Conservation (phyloP, 2,113 vertebrate genomes). For the Morone chrysops region DNA sequence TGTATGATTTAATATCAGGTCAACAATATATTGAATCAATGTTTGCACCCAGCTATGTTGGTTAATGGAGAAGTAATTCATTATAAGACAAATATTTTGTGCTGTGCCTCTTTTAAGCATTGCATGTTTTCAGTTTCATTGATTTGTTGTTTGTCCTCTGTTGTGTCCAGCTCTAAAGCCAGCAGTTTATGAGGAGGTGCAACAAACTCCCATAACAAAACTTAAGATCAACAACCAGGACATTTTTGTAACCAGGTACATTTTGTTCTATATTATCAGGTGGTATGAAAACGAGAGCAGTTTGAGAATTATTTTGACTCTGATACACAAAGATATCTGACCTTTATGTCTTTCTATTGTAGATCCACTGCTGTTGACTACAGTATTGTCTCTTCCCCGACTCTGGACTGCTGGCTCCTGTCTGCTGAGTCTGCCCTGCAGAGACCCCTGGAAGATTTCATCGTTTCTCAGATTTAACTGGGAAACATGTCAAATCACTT, state of each 20-base stretch:
- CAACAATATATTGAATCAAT: not conserved
- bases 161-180: conserved; percentile 55
- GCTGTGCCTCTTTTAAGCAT: not conserved
- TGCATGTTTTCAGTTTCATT: not conserved
- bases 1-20: not conserved
- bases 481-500: not conserved
- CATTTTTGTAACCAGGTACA: conserved; percentile 50
- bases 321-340: not conserved
- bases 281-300: not conserved
- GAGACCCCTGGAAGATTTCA: conserved; percentile 49
- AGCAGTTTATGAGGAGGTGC: conserved; percentile 47
- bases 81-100: not conserved
- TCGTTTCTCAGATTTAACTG: conserved; percentile 38
- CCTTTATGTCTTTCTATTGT: not conserved
- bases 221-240: conserved; percentile 54
- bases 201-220: not conserved
- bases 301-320: not conserved
- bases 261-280: not conserved
- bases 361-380: conserved; percentile 64
- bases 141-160: not conserved
- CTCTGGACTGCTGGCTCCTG: conserved; percentile 55
- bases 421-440: conserved; percentile 55
- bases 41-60: not conserved
- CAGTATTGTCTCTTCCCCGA: not conserved
- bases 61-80: not conserved